These are phyloP conservation scores for Achatina immaculata DNA, from an alignment of 1,140 invertebrate genomes.

Conservation along the genomic window DNA sequence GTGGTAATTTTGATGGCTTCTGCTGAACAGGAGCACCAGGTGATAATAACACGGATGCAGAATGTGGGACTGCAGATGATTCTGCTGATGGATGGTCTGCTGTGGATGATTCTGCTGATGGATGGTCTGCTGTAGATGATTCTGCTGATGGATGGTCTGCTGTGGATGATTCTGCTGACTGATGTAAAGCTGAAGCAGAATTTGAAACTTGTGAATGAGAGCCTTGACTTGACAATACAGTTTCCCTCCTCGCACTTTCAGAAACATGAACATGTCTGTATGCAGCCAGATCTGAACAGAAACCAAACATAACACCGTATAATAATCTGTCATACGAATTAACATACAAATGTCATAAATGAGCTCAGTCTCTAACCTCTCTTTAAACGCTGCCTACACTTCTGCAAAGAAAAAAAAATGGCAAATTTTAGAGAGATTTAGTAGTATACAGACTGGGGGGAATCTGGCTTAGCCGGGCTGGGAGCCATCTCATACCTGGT, in stretches of 20 bases:
- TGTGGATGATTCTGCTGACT: no score
- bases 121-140: not conserved
- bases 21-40: not conserved
- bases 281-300: not conserved
- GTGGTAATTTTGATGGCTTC: not conserved
- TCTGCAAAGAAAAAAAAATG: no score
- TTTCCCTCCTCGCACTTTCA: not conserved
- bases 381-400: no score
- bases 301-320: no score
- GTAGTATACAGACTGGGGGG: no score
- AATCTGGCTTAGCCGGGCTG: no score
- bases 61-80: not conserved
- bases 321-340: no score
- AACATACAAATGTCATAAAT: no score
- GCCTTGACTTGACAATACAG: not conserved
- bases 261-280: not conserved
- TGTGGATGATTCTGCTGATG: not conserved
- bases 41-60: not conserved
- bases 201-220: not conserved
- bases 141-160: no score
- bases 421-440: no score
- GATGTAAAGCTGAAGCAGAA: not conserved
- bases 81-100: not conserved
- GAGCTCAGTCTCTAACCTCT: no score
- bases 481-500: no score